Evolutionary conservation across 2,888 invertebrate species (phyloP).

Genomic region (Calameuta pallipes): DNA sequence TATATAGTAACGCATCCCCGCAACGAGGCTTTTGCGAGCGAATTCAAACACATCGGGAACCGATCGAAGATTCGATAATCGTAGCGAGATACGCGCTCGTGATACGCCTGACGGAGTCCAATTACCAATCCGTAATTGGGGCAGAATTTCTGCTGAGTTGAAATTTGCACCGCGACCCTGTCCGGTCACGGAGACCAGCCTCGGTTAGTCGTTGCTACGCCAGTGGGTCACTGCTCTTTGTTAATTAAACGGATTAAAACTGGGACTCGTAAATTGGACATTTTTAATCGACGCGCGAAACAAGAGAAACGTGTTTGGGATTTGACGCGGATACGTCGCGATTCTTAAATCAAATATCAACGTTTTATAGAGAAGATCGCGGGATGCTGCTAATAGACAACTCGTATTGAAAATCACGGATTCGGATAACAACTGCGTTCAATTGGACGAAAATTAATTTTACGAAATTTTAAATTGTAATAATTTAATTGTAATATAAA

Average conservation of each 20-base stretch:
- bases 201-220: slow-evolving; percentile 2
- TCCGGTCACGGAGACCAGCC: slow-evolving; percentile 12
- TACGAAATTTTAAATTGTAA: not conserved
- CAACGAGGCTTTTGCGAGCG: slow-evolving; percentile 8
- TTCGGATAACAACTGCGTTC: not conserved
- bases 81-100: slow-evolving; percentile 44
- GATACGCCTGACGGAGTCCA: slow-evolving; percentile 60
- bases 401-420: not conserved
- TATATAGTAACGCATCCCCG: not conserved
- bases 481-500: not conserved
- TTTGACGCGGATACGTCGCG: not conserved
- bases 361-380: not conserved
- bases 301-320: not conserved
- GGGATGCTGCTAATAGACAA: not conserved
- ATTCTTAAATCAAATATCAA: not conserved
- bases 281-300: not conserved
- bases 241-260: slow-evolving; percentile 49
- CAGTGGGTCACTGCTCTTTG: slow-evolving; percentile 29
- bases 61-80: slow-evolving; percentile 46
- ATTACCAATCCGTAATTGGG: slow-evolving; percentile 61
- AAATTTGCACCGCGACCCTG: slow-evolving; percentile 46
- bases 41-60: slow-evolving; percentile 24
- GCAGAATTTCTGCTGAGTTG: slow-evolving; percentile 58
- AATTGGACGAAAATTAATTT: not conserved
- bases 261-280: not conserved